Evolutionary conservation across 2,797 vertebrate genomes (phyloP).

Genomic region (Chromis chromis): DNA sequence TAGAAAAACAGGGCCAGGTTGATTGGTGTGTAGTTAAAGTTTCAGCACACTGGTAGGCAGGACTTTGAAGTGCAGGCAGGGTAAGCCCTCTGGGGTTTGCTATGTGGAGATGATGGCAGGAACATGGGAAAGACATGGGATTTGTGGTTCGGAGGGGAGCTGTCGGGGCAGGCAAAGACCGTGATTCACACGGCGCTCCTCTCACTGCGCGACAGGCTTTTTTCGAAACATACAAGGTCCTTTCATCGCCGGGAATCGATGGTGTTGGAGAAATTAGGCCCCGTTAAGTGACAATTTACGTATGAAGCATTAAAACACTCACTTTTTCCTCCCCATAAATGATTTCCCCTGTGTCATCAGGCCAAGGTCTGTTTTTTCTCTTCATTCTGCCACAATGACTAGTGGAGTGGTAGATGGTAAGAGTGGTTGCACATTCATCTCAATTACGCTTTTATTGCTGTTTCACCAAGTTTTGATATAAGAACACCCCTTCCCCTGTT

Average conservation of each 20-base stretch:
- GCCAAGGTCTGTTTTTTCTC: constrained; percentile 74
- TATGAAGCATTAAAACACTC: constrained; percentile 77
- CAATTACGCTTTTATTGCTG: constrained; percentile 75
- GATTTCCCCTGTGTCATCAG: constrained; percentile 78
- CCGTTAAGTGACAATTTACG: constrained; percentile 80
- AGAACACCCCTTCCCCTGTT: constrained; percentile 64
- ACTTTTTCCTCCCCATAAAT: constrained; percentile 83
- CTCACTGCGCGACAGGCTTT: constrained; percentile 43
- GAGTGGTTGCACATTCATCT: constrained; percentile 80
- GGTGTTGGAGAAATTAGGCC: constrained; percentile 78
- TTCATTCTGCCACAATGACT: constrained; percentile 78
- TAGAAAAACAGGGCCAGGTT: constrained; percentile 67
- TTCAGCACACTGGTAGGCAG: constrained; percentile 75
- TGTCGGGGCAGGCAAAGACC: constrained; percentile 76
- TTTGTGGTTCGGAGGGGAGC: constrained; percentile 83
- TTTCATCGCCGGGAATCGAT: constrained; percentile 81
- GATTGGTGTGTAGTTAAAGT: constrained; percentile 82
- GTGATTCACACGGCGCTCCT: constrained; percentile 81
- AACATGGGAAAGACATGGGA: constrained; percentile 84
- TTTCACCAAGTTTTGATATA: constrained; percentile 75
- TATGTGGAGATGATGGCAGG: constrained; percentile 80
- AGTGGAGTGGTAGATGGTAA: constrained; percentile 72
- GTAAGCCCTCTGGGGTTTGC: constrained; percentile 76
- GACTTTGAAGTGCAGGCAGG: constrained; percentile 78
- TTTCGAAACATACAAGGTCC: constrained; percentile 64